Conservation (phyloP, 2,113 vertebrate genomes). For the Sitta europaea region DNA sequence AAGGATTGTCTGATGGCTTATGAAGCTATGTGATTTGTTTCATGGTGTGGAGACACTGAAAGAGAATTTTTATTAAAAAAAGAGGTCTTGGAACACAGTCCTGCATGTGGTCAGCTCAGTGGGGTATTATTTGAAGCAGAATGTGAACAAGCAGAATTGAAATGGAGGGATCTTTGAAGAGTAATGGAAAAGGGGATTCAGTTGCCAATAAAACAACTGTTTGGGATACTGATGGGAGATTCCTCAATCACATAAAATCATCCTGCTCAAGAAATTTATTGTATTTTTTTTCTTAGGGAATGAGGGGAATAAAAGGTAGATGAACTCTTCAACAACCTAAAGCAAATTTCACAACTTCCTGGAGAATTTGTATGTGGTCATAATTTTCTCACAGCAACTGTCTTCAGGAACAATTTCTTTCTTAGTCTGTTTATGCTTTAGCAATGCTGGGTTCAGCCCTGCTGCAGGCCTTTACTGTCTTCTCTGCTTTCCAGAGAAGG, state of each 20-base stretch:
- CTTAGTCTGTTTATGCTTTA: neutral
- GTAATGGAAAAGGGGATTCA: conserved; percentile 52
- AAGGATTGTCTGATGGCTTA: conserved; percentile 59
- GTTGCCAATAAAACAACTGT: conserved; percentile 60
- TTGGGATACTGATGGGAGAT: conserved; percentile 38
- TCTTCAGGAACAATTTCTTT: neutral
- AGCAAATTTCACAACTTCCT: neutral
- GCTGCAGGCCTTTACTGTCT: neutral
- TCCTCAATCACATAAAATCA: conserved; percentile 23
- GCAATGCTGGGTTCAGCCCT: neutral
- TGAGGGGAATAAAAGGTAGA: neutral
- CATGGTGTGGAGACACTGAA: conserved; percentile 56
- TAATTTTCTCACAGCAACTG: neutral
- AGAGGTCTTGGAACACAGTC: conserved; percentile 63
- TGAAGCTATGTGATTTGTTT: conserved; percentile 60
- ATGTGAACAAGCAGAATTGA: conserved; percentile 71
- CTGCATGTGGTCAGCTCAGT: conserved; percentile 66
- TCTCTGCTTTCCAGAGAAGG: neutral
- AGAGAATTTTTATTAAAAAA: conserved; percentile 70
- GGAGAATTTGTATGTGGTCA: neutral
- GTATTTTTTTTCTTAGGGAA: neutral
- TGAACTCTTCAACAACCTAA: neutral
- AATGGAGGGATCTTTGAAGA: conserved; percentile 61
- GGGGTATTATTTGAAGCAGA: conserved; percentile 69
- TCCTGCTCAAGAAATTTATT: conserved; percentile 16